Evolutionary conservation across 1,140 invertebrate genomes (phyloP), one percentile per base, ranked within the genome.

Genomic region (Pentalonia nigronervosa): DNA sequence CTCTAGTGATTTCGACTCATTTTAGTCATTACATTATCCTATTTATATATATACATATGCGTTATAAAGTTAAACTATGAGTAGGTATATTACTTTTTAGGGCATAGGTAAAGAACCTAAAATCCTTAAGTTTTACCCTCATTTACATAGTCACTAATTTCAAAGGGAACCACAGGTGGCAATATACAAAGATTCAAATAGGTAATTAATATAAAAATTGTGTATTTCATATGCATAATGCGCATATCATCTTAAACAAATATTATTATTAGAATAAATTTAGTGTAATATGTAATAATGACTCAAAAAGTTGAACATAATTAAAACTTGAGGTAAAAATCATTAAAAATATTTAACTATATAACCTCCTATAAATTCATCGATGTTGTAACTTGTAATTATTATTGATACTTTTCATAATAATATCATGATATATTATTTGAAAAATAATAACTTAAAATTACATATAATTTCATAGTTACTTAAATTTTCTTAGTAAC

Each of bases 81-180:
- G 60, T 76, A n/a, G n/a, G n/a, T 76, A 53, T 76, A 76, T 76
- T 76, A 76, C 30, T 76, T n/a, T 76, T 76, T 76, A 76, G 60
- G 14, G 17, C n/a, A 30, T 76, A 76, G 30, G 14, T 76, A 76
- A 76, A n/a, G 60, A 76, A 76, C n/a, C 60, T 76, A 76, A 76
- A 76, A 76, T 76, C n/a, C 14, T 14, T 76, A n/a, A 76, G n/a
- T 76, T 76, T 76, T 17, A 76, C 60, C 30, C 17, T 76, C 4
- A 76, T 76, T 76, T 76, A 20, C 60, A 76, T 76, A 76, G 60
- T 76, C n/a, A 76, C n/a, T 30, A 17, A 76, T 76, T 76, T 76
- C 60, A 76, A 76, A 76, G n/a, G 60, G 6, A 17, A 76, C 60
- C n/a, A 76, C 60, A 76, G 30, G 60, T 76, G 60, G 60, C 14